Evolutionary conservation across 2,888 invertebrate species (phyloP).

Genomic region (Eristalis tenax): DNA sequence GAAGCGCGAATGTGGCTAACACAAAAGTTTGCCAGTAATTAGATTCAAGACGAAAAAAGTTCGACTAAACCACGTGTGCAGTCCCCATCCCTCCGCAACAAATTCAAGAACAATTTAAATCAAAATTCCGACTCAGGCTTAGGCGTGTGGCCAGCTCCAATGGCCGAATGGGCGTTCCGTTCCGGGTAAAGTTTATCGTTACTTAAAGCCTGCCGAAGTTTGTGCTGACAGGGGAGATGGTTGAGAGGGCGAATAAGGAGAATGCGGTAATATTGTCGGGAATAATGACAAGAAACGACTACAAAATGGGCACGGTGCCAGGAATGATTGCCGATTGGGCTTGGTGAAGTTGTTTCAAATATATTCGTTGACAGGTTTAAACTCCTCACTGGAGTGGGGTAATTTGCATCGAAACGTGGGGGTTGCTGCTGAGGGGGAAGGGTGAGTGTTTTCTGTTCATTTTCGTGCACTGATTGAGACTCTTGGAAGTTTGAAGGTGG

Average conservation of each 20-base stretch:
- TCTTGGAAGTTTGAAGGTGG: too few species aligned
- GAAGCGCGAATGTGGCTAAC: constrained; percentile 9
- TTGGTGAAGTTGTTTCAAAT: neutral
- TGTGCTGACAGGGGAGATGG: too few species aligned
- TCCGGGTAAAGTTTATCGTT: too few species aligned
- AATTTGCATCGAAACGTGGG: too few species aligned
- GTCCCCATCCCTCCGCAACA: neutral
- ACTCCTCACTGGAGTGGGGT: too few species aligned
- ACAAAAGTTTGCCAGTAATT: constrained; percentile 11
- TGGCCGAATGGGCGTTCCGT: neutral
- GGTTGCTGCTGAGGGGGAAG: too few species aligned
- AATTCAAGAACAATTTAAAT: neutral
- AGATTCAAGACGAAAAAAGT: neutral
- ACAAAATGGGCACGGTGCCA: neutral
- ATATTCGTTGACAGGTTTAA: neutral
- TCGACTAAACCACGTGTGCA: neutral
- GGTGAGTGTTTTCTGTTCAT: too few species aligned
- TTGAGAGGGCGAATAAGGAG: too few species aligned
- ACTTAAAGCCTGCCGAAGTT: too few species aligned
- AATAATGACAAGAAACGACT: neutral
- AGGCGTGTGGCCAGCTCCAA: neutral
- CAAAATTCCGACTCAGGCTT: neutral
- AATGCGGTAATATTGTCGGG: neutral
- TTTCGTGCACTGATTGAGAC: too few species aligned
- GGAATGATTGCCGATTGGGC: neutral